These are phyloP conservation scores for Solenopsis invicta DNA, from an alignment of 1,140 invertebrate genomes.

Conservation along the genomic window DNA sequence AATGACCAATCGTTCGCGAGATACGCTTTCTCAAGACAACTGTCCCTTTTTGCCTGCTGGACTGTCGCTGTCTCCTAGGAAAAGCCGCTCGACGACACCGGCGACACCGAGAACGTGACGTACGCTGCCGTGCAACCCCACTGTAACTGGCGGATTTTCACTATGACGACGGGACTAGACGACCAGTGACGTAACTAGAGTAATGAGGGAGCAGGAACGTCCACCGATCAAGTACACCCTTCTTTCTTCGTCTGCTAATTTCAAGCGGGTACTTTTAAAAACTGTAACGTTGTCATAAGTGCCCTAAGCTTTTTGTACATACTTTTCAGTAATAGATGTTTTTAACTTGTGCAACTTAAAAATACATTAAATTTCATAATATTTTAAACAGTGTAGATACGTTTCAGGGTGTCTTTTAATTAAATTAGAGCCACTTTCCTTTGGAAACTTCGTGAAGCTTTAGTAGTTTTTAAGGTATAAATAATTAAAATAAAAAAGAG, in stretches of 20 bases:
- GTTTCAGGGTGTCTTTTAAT: neutral
- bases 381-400: too few relatives aligned
- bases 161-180: conserved; percentile 37
- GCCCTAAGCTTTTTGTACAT: too few relatives aligned
- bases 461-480: neutral
- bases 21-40: neutral
- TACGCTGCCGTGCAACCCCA: neutral
- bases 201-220: neutral
- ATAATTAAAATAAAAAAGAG: neutral
- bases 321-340: too few relatives aligned
- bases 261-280: too few relatives aligned
- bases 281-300: too few relatives aligned
- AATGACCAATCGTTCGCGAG: neutral
- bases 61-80: neutral
- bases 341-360: too few relatives aligned
- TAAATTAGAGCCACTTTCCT: neutral
- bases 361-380: too few relatives aligned
- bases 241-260: too few relatives aligned
- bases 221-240: neutral
- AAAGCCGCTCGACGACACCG: conserved; percentile 1
- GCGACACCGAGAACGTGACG: conserved; percentile 23
- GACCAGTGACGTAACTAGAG: conserved; percentile 43
- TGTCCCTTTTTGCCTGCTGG: neutral
- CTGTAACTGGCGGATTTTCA: conserved; percentile 62
- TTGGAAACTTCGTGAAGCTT: neutral